These are phyloP conservation scores for Andrena camellia DNA, from an alignment of 2,888 invertebrate genomes.

Conservation along the genomic window DNA sequence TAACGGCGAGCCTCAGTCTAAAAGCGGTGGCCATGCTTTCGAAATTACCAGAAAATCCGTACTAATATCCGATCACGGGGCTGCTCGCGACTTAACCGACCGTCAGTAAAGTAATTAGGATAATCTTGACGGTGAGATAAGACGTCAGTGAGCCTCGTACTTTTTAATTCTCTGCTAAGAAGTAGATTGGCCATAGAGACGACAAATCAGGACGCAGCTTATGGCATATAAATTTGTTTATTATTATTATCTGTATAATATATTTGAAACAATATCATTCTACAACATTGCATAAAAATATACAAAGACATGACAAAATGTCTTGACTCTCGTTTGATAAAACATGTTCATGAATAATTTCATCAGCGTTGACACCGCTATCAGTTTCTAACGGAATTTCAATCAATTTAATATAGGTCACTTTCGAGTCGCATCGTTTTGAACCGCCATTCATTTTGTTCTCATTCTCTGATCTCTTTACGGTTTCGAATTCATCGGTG, in stretches of 20 bases:
- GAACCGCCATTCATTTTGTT: constrained; percentile 61
- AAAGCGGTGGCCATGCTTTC: constrained; percentile 78
- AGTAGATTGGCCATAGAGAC: not conserved
- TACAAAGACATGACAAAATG: constrained; percentile 85
- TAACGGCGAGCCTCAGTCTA: constrained; percentile 75
- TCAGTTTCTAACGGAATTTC: constrained; percentile 63
- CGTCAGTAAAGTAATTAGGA: not conserved
- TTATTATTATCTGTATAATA: constrained; percentile 85
- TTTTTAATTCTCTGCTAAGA: not conserved
- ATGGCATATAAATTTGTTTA: constrained; percentile 85
- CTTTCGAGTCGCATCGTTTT: constrained; percentile 57
- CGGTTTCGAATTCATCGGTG: constrained; percentile 19
- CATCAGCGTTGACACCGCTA: constrained; percentile 63
- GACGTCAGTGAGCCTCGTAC: not conserved
- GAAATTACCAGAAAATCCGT: constrained; percentile 11
- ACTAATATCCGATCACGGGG: not conserved
- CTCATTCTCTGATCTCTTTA: constrained; percentile 8
- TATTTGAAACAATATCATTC: constrained; percentile 85
- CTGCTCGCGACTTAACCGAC: not conserved
- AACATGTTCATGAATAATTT: constrained; percentile 82
- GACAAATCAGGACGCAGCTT: constrained; percentile 12
- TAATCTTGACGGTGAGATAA: not conserved
- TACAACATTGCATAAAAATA: constrained; percentile 86
- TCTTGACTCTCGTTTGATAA: constrained; percentile 84
- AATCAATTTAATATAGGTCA: constrained; percentile 64